A percentile compares a stretch with the other conserved stretches of the same genome.
These are phyloP conservation scores for Mastacembelus armatus DNA, from an alignment of 2,797 vertebrate genomes.

Conservation along the genomic window DNA sequence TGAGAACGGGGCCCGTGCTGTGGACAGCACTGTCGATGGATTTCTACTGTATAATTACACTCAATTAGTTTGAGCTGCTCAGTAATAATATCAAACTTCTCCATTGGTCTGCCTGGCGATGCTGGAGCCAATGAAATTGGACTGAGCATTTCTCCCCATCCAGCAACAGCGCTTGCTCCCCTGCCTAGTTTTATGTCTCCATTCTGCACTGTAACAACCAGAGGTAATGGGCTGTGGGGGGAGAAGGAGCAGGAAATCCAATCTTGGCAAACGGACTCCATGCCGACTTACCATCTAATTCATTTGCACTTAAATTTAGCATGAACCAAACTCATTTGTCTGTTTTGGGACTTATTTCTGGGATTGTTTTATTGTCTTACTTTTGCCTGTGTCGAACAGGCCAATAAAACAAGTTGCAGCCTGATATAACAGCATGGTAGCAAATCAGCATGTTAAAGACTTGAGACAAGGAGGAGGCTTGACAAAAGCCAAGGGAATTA, in stretches of 20 bases:
- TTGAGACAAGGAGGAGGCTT: conserved; percentile 56
- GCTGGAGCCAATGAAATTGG: conserved; percentile 82
- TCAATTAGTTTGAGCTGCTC: conserved; percentile 81
- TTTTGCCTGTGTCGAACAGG: conserved; percentile 14
- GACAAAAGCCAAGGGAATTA: conserved; percentile 68
- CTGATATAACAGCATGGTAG: conserved; percentile 51
- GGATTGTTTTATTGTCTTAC: conserved; percentile 45
- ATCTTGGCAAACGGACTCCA: conserved; percentile 83
- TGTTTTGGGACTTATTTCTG: conserved; percentile 43
- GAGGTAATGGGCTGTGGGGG: conserved; percentile 82
- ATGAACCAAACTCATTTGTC: conserved; percentile 80
- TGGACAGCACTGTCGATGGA: conserved; percentile 50
- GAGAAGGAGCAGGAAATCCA: conserved; percentile 76
- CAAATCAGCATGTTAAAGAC: conserved; percentile 52
- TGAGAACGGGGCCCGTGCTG: conserved; percentile 62
- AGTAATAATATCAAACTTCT: conserved; percentile 64
- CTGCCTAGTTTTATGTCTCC: conserved; percentile 83
- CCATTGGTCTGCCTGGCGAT: conserved; percentile 75
- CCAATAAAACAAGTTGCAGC: conserved; percentile 54
- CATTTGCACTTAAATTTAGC: conserved; percentile 87
- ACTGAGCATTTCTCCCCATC: conserved; percentile 78
- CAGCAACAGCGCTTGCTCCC: conserved; percentile 79
- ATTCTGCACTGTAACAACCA: conserved; percentile 79
- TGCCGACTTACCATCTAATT: conserved; percentile 83
- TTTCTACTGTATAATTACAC: conserved; percentile 76